Percentiles rank a stretch among this genome's conserved stretches.
phyloP scores from a whole-genome alignment of 2,888 invertebrate species.

The Clitarchus hookeri region DNA sequence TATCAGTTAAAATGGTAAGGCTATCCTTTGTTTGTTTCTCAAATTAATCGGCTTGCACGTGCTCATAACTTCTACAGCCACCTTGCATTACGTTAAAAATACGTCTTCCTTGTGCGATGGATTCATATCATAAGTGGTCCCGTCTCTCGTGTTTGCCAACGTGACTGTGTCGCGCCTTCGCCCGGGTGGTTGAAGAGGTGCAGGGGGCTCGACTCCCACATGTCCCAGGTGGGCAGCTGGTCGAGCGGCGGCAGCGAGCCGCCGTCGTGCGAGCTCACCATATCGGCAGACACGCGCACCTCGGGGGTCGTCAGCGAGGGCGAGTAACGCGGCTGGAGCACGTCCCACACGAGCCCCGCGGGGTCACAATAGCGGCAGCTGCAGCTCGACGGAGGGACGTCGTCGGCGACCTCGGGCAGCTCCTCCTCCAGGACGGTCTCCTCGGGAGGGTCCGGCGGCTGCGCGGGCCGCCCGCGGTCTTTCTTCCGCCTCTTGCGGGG shows the following conservation, averaged over 20 bases:
- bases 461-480: slow-evolving; percentile 59
- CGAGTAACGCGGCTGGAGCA: slow-evolving; percentile 63
- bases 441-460: background rate
- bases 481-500: slow-evolving; percentile 89
- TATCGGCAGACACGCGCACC: slow-evolving; percentile 75
- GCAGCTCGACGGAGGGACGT: slow-evolving; percentile 49
- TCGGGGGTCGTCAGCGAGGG: slow-evolving; percentile 55
- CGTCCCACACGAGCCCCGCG: slow-evolving; percentile 75
- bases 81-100: too few relatives aligned
- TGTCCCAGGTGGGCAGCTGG: background rate
- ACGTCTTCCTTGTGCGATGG: too few relatives aligned
- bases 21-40: too few relatives aligned
- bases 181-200: background rate
- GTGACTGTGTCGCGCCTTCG: too few relatives aligned
- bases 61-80: too few relatives aligned
- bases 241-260: slow-evolving; percentile 52
- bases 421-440: slow-evolving; percentile 48
- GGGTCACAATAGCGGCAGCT: slow-evolving; percentile 80
- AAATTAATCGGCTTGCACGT: too few relatives aligned
- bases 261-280: slow-evolving; percentile 76
- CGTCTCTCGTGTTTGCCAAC: too few relatives aligned
- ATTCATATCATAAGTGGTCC: too few relatives aligned
- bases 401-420: background rate
- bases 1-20: too few relatives aligned
- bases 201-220: background rate